Evolutionary conservation across 1,140 invertebrate genomes (phyloP).

Genomic region (Pachyrhynchus sulphureomaculatus): DNA sequence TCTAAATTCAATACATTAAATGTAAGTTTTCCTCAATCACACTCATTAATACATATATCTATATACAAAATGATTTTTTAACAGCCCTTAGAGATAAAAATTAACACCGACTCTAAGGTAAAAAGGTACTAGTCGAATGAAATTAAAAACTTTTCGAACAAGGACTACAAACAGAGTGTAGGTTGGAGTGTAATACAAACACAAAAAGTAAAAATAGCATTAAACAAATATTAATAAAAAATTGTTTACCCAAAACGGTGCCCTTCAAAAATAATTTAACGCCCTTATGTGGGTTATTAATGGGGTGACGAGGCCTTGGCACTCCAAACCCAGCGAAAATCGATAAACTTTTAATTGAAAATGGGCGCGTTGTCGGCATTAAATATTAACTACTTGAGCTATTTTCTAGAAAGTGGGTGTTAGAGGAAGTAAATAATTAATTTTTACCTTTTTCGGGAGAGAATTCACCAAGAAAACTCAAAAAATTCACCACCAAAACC

Average conservation of each 20-base stretch:
- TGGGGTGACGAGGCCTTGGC: conserved; percentile 16
- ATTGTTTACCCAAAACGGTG: neutral
- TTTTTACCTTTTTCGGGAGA: conserved; percentile 16
- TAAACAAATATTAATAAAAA: neutral
- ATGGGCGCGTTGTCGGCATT: neutral
- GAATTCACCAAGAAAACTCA: conserved; percentile 22
- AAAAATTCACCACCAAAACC: conserved; percentile 42
- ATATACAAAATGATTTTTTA: neutral
- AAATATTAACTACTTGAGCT: neutral
- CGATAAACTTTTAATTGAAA: conserved; percentile 13
- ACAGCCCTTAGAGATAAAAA: neutral
- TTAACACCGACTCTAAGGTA: neutral
- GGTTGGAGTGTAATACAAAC: neutral
- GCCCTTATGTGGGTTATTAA: conserved; percentile 21
- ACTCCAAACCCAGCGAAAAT: conserved; percentile 12
- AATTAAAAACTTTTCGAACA: too few species aligned
- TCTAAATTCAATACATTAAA: neutral
- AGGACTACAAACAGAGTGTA: neutral
- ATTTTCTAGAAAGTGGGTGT: neutral
- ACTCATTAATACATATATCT: neutral
- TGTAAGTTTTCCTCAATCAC: neutral
- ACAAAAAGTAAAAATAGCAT: neutral
- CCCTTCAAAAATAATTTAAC: conserved; percentile 15
- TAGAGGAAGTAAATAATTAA: neutral
- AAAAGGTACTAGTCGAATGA: neutral